These are phyloP conservation scores for Buphagus erythrorhynchus DNA, from an alignment of 2,797 vertebrate species.

Conservation along the genomic window DNA sequence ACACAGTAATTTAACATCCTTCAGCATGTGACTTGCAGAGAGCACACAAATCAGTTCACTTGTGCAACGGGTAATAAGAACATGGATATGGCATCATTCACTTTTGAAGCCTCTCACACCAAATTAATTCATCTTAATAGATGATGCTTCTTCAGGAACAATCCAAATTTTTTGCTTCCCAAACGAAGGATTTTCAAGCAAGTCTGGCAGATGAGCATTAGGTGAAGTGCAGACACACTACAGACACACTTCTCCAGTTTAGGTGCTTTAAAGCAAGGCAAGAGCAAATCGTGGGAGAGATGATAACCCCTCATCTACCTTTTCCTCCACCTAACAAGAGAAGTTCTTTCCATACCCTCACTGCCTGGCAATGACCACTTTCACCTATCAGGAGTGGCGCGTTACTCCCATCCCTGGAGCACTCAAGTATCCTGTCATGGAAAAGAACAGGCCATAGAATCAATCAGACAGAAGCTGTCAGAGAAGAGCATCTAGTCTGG, in stretches of 20 bases:
- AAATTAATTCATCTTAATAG: neutral
- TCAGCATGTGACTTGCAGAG: neutral
- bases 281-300: accelerated
- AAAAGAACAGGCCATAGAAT: neutral
- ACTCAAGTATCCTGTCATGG: neutral
- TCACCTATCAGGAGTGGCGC: neutral
- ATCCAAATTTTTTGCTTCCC: neutral
- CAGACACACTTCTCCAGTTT: neutral
- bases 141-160: neutral
- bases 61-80: accelerated
- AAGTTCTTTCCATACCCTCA: neutral
- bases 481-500: neutral
- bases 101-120: neutral
- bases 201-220: neutral
- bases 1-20: neutral
- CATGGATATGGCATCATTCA: neutral
- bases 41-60: neutral
- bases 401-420: neutral
- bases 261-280: neutral
- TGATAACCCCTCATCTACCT: neutral
- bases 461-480: neutral
- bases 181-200: neutral
- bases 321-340: neutral
- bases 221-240: neutral
- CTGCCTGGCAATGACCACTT: accelerated